Evolutionary conservation across 1,140 invertebrate genomes (phyloP), one percentile per base, ranked within the genome.

Genomic region (Ceratina australensis): DNA sequence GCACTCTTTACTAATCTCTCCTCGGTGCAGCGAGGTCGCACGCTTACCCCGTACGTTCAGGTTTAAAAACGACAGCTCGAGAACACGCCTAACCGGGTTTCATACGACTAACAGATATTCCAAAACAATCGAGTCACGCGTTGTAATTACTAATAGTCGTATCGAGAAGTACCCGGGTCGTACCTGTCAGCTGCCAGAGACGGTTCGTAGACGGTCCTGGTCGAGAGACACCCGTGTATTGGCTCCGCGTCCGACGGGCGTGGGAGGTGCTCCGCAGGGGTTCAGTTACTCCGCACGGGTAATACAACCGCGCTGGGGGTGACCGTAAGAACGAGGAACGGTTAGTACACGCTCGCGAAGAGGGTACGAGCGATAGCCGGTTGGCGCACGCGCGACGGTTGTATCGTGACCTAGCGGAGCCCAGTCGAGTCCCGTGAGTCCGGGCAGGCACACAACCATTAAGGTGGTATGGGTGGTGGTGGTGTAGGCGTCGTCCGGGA

Each of bases 391-490:
- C 76, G 82, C 85, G 72, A 71, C 63, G 68, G 66, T 67, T 69
- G 61, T 85, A 82, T 80, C 63, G 76, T 50, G 68, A 82, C 82
- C 82, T 84, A 84, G 83, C 82, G 84, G 86, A 89, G 86, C 90
- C 89, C 90, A 92, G 90, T 92, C 83, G 87, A 89, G 89, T 91
- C 90, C 91, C 88, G 90, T 90, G 89, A 90, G 87, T 91, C 88
- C 90, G 90, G 91, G 91, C 86, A 89, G 90, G 86, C 85, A 90
- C 85, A 90, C 87, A 88, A 84, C 84, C 86, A 61, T 83, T 69
- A 71, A 83, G 82, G 79, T 74, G 82, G 75, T 71, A 85, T 64
- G n/a, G n/a, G 82, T 81, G 83, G 85, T 81, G 85, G 81, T 84
- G 75, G 82, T 84, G 71, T 84, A 85, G 84, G 84, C 84, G 82